Base-by-base conservation (phyloP, 2,888 invertebrate genomes). In the Apeira syringaria region DNA sequence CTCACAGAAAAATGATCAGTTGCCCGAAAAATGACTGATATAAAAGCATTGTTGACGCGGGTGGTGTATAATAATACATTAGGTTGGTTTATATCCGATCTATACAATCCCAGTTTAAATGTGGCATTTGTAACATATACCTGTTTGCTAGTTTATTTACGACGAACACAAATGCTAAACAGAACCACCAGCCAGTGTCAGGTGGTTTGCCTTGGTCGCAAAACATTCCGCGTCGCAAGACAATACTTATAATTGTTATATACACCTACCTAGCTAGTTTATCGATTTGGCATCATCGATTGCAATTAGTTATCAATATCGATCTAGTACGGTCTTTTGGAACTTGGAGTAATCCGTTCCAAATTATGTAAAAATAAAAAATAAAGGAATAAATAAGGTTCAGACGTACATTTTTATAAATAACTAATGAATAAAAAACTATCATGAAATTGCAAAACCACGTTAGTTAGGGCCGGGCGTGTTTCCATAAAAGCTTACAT, bases 131-230 rank as follows among this genome's bases (percentile, higher is more conserved):
- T 58, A 61, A 64, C 61, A 54, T 43, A 42, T 46, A 45, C 51
- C 56, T 56, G 54, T 49, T 53, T 60, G 59, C 61, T 59, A 30
- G 53, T 56, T 51, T 47, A 52, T 56, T 51, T 47, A 52, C 50
- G 51, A 50, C 51, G 50, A 48, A 35, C 47, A 30, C 34, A 43
- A 46, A 48, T 55, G 48, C 46, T 50, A 48, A n/a, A 52, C 45
- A 41, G 41, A 47, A 44, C 18, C 44, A 28, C 46, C 46, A 29
- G 61, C 56, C 56, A 64, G 65, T 64, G 50, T 57, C 51, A 56
- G 57, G 60, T 61, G 35, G 67, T 37, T 61, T 66, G 59, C 74
- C 75, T 72, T 73, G 68, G 56, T 54, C 47, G 41, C 50, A 50
- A 51, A 55, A 51, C 49, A 60, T 68, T 67, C 65, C 64, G 65